Conservation (phyloP, 2,797 vertebrate species). For the Fratercula arctica region DNA sequence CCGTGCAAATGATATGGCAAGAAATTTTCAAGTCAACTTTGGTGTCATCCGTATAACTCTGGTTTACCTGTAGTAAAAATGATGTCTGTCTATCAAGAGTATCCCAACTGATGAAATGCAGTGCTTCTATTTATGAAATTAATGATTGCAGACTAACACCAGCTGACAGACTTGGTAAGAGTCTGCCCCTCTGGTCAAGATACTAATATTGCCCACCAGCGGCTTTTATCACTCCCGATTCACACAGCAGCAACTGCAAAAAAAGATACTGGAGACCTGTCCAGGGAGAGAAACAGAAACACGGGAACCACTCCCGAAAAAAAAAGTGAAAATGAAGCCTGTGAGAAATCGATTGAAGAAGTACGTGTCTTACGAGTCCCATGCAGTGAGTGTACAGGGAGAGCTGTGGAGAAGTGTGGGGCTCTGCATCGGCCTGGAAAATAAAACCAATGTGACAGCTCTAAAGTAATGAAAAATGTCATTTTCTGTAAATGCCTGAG, state of each 20-base stretch:
- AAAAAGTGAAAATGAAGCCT: background rate
- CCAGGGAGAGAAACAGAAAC: background rate
- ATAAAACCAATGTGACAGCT: background rate
- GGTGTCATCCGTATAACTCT: background rate
- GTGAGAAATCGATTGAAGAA: background rate
- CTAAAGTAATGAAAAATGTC: background rate
- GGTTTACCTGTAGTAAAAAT: background rate
- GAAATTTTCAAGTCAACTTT: background rate
- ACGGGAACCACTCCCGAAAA: background rate
- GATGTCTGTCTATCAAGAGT: background rate
- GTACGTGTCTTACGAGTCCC: rapidly evolving
- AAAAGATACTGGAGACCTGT: background rate
- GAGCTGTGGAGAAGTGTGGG: background rate
- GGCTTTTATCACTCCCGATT: background rate
- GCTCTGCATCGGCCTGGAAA: background rate
- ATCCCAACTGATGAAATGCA: background rate
- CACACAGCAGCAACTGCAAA: background rate
- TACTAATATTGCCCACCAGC: rapidly evolving
- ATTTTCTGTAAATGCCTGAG: background rate
- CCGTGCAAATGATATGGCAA: background rate
- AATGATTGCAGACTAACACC: background rate
- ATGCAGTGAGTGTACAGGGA: background rate
- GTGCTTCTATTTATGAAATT: background rate
- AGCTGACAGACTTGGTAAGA: background rate
- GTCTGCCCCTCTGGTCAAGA: background rate